These are phyloP conservation scores for Littorina saxatilis DNA, from an alignment of 1,140 invertebrate genomes.

Conservation along the genomic window DNA sequence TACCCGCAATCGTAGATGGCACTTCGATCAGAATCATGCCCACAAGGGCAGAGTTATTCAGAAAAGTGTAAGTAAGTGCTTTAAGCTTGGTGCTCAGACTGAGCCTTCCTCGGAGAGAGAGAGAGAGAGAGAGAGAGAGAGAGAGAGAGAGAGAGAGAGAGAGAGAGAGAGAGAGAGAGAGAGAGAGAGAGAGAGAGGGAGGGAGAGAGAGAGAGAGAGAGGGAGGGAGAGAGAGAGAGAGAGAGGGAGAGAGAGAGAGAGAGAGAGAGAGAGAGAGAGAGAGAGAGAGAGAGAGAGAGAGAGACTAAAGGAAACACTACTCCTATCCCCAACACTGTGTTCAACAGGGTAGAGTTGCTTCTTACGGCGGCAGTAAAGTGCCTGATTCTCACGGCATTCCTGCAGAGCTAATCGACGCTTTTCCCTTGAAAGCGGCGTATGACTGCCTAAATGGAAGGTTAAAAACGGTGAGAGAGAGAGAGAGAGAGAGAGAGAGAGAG, in stretches of 20 bases:
- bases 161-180: not conserved
- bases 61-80: not conserved
- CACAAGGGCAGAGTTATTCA: not conserved
- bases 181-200: not conserved
- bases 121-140: not conserved
- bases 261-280: not conserved
- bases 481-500: too few relatives aligned
- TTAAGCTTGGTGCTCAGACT: too few relatives aligned
- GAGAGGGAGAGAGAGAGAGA: not conserved
- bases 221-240: not conserved
- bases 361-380: too few relatives aligned
- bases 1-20: too few relatives aligned
- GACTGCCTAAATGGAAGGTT: too few relatives aligned
- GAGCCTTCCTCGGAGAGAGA: not conserved
- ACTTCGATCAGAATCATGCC: constrained; percentile 12
- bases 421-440: too few relatives aligned
- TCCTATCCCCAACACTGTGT: too few relatives aligned
- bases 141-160: constrained; percentile 1
- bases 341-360: too few relatives aligned
- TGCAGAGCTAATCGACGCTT: too few relatives aligned
- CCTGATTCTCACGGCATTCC: too few relatives aligned
- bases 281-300: not conserved
- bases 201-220: not conserved
- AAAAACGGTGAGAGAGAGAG: too few relatives aligned
- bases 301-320: not conserved